Evolutionary conservation across 2,797 vertebrate genomes (phyloP), one percentile per base, ranked within the genome.

Genomic region (Chiloscyllium punctatum): DNA sequence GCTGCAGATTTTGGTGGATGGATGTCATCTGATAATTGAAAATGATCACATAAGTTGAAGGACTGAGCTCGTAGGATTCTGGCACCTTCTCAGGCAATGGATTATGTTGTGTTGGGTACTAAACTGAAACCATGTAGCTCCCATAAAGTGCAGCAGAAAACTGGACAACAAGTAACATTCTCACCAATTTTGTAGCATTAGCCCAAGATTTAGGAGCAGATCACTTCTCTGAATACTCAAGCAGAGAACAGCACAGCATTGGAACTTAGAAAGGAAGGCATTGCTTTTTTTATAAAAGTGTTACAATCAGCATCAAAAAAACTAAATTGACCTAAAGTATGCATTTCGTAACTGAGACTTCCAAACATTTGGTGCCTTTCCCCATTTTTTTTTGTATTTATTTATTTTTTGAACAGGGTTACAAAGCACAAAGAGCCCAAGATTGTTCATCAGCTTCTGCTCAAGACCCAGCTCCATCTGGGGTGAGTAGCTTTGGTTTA

Each of bases 361-460:
- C 27, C 16, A 33, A 53, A 57, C 1, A 15, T 77, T 77, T 95
- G 62, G 66, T 71, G 94, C 94, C 94, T 21, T 95, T 95, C 15
- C 30, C 42, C 4, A 48, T 15, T 94, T 30, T 94, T 96, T 0
- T 0, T n/a, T 96, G 96, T 0, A 96, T 95, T 96, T 62, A 62
- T 57, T 74, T 96, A 96, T 96, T 96, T 96, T 77, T 96, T 96
- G 66, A 96, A 95, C 71, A 98, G 98, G 97, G 97, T 96, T 97
- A 97, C 97, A 98, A 97, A 97, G 97, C 97, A 87, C 97, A 0
- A 97, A 97, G 97, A 96, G 96, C 95, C 96, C 96, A 96, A 95
- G 95, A 96, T 33, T 74, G 21, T 77, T 95, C 51, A 53, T 57
- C 30, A 21, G 72, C 71, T 15, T 53, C 71, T 51, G 71, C 16